A percentile compares a stretch with the other conserved stretches of the same genome.
phyloP scores from a whole-genome alignment of 1,140 invertebrate genomes.

The Ephestia elutella region DNA sequence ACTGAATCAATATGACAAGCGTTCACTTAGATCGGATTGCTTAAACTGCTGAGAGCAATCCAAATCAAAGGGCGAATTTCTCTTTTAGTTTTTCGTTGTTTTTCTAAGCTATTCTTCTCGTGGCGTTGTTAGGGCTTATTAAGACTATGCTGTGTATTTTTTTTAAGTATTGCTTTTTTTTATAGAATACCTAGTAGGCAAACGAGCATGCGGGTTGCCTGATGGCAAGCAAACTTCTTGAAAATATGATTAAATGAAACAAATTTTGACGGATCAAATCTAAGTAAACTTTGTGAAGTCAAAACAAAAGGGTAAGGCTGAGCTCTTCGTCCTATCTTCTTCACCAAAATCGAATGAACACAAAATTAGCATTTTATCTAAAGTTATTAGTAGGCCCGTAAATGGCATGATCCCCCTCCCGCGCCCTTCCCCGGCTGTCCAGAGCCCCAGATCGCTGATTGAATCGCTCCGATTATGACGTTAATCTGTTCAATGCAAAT shows the following conservation, averaged over 20 bases:
- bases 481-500: constrained; percentile 74
- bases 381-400: constrained; percentile 65
- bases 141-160: too few species aligned
- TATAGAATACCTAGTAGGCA: too few species aligned
- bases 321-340: constrained; percentile 35
- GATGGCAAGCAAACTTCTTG: too few species aligned
- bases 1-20: constrained; percentile 56
- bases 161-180: too few species aligned
- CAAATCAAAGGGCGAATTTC: constrained; percentile 10
- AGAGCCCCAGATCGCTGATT: constrained; percentile 64
- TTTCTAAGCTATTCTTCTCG: not conserved
- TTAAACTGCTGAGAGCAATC: constrained; percentile 26
- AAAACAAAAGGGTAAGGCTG: constrained; percentile 4
- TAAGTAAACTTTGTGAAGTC: not conserved
- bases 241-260: too few species aligned
- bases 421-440: constrained; percentile 34
- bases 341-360: constrained; percentile 68
- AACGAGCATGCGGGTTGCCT: too few species aligned
- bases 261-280: not conserved
- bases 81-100: not conserved
- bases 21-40: constrained; percentile 44
- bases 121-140: too few species aligned
- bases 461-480: constrained; percentile 72
- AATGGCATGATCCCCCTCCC: constrained; percentile 26
- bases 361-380: constrained; percentile 73